Evolutionary conservation across 2,113 vertebrate genomes (phyloP), one percentile per base, ranked within the genome.

Genomic region (Nicator chloris): DNA sequence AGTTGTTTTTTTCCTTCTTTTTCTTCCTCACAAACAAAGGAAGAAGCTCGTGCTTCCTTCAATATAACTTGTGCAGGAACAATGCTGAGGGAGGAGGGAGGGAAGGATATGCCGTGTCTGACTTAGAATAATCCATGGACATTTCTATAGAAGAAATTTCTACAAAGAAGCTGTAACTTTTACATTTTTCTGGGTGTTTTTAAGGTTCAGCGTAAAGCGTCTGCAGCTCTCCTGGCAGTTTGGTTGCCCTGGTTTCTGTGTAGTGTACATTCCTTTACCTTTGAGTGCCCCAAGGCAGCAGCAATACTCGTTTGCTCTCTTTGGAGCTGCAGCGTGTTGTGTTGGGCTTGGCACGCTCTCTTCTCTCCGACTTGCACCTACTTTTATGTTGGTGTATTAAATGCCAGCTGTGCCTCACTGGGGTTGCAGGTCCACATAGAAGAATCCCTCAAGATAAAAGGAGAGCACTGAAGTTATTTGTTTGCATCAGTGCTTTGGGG

Each of bases 11-110:
- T 94, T 91, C 84, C 84, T 69, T 53, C 79, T 93, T 94, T 93
- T 82, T 94, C 93, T 93, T 72, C 53, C 92, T 97, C 96, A 98
- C 97, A 98, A 97, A 98, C 97, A 97, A 95, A 98, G 97, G 94
- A 98, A 98, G 96, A 86, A 91, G 91, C 87, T 51, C 4, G n/a
- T 56, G 88, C 91, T 97, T 98, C 95, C 94, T 97, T 96, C 75
- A 37, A 10, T 96, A 90, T 95, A 85, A n/a, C 89, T 97, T 95
- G 64, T 70, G 51, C 15, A 42, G 91, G 90, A 95, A 96, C 95
- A 94, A 37, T 16, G 28, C 91, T 81, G 92, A 88, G 78, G 71
- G 51, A 90, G 71, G 80, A 94, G 71, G 78, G 89, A 89, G 91
- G 93, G 84, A 94, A 93, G 75, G 63, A 78, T 93, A 53, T 23